These are phyloP conservation scores for Callinectes sapidus DNA, from an alignment of 2,888 invertebrate genomes.

Conservation along the genomic window DNA sequence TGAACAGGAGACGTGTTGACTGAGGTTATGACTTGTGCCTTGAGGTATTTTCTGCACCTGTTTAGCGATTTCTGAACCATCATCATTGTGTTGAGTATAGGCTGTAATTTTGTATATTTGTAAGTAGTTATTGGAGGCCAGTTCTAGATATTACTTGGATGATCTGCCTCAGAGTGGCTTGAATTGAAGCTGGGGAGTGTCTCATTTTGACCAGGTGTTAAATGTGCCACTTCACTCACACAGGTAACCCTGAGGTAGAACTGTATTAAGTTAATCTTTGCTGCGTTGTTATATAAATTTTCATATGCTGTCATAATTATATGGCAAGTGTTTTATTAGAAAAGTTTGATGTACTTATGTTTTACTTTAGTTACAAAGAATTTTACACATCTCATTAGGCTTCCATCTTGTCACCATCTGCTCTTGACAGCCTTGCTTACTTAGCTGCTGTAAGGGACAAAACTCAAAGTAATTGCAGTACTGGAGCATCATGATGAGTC, in stretches of 20 bases:
- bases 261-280: not conserved
- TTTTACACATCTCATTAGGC: not conserved
- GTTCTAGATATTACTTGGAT: constrained; percentile 21
- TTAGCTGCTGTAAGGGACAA: no score
- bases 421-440: no score
- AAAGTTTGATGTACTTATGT: not conserved
- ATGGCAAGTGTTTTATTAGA: not conserved
- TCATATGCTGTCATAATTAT: not conserved
- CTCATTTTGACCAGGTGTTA: not conserved
- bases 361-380: not conserved
- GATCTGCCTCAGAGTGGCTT: constrained; percentile 20
- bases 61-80: not conserved
- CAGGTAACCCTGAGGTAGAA: not conserved
- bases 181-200: not conserved
- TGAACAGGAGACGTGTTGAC: not conserved
- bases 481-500: not conserved
- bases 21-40: not conserved
- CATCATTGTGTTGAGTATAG: not conserved
- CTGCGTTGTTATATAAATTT: not conserved
- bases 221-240: not conserved
- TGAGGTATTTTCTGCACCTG: not conserved
- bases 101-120: constrained; percentile 31
- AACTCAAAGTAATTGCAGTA: not conserved
- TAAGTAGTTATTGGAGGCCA: constrained; percentile 32
- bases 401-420: not conserved